Evolutionary conservation across 2,888 invertebrate species (phyloP), one percentile per base, ranked within the genome.

Genomic region (Criorhina ranunculi): DNA sequence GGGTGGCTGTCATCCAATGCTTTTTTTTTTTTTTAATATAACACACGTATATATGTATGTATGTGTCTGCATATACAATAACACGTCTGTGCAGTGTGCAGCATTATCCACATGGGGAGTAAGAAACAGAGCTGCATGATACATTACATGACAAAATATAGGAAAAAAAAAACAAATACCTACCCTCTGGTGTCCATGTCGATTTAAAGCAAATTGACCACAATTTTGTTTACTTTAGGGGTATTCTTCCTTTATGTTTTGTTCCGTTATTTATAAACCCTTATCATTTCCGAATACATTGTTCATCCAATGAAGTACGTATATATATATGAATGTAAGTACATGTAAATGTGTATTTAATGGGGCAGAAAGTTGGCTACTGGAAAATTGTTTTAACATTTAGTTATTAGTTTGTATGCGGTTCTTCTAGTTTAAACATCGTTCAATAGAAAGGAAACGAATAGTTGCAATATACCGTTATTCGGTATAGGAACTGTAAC

Each of bases 321-420:
- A 44, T 12, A 24, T 24, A 24, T 24, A 4, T 24, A 24, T 24
- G 24, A 3, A 24, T 24, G 4, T 24, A 24, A 3, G 4, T 24
- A 24, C 4, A 24, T 24, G 4, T 24, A 2, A 15, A 33, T n/a
- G 33, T 55, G 57, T 64, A 31, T 67, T 17, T 64, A 12, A 42
- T 70, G 59, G 29, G 70, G 70, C 59, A n/a, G 70, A 35, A 70
- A 46, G 24, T 69, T n/a, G 24, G 12, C 29, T 51, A 53, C 40
- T 37, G 24, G 24, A 55, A 55, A 44, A 15, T 29, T 9, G 29
- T 46, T 44, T 51, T 37, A 5, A n/a, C 24, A 31, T 12, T 46
- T n/a, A n/a, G 31, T 31, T 69, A 42, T 64, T 67, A 77, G 72
- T 78, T 69, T 17, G 8, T 44, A 60, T 33, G 33, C 37, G 33